Conservation (phyloP, 2,797 vertebrate species). For the Enteromius unitaeniatus region DNA sequence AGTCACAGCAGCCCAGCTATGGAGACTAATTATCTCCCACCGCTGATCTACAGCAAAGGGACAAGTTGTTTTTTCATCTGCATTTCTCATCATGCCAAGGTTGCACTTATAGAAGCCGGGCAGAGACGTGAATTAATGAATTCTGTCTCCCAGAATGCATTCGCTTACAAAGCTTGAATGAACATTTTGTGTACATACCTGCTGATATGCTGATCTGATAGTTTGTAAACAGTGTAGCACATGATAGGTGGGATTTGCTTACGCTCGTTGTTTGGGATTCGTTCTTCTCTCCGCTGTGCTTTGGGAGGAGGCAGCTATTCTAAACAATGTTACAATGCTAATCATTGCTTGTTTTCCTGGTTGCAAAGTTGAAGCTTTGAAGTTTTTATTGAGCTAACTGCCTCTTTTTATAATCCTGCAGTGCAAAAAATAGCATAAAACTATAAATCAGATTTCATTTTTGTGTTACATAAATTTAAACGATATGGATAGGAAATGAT, state of each 20-base stretch:
- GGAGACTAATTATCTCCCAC: slow-evolving; percentile 81
- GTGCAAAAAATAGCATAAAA: slow-evolving; percentile 48
- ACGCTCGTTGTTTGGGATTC: slow-evolving; percentile 31
- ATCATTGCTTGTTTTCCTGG: slow-evolving; percentile 64
- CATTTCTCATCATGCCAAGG: slow-evolving; percentile 21
- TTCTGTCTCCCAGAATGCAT: slow-evolving; percentile 26
- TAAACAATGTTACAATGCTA: slow-evolving; percentile 46
- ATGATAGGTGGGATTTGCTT: slow-evolving; percentile 44
- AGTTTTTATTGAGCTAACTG: slow-evolving; percentile 71
- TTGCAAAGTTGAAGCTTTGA: slow-evolving; percentile 70
- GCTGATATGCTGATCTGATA: slow-evolving; percentile 39
- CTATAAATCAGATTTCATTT: neutral
- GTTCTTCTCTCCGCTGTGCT: neutral
- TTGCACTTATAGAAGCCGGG: neutral
- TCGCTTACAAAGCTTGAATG: slow-evolving; percentile 41
- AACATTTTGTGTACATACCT: slow-evolving; percentile 30
- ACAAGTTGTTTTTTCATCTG: slow-evolving; percentile 19
- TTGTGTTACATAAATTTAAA: neutral
- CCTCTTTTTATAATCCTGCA: slow-evolving; percentile 72
- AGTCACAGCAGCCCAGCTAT: slow-evolving; percentile 73
- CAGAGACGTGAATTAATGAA: slow-evolving; percentile 27
- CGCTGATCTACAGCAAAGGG: slow-evolving; percentile 62
- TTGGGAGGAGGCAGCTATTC: slow-evolving; percentile 51
- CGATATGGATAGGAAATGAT: neutral
- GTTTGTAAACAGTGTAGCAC: slow-evolving; percentile 42